Conservation (phyloP, 2,888 invertebrate species). For the Thereva unica region DNA sequence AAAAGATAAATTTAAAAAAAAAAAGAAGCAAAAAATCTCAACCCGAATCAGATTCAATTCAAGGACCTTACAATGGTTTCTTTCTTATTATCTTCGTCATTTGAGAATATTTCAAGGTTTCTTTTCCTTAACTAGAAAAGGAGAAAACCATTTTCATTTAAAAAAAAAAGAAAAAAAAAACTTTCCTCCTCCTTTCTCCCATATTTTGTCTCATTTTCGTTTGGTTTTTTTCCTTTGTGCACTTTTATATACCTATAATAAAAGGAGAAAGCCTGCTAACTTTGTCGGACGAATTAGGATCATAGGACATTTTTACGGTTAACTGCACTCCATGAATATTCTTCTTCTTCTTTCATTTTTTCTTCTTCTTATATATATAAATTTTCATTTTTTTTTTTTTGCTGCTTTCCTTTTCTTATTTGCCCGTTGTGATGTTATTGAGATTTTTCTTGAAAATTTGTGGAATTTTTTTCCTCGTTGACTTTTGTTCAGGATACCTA, state of each 20-base stretch:
- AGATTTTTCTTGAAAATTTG: slow-evolving; percentile 2
- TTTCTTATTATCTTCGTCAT: slow-evolving; percentile 21
- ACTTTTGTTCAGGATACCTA: slow-evolving; percentile 11
- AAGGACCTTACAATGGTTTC: background rate
- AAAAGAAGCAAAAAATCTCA: slow-evolving; percentile 8
- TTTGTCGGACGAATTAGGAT: slow-evolving; percentile 26
- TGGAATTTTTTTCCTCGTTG: slow-evolving; percentile 6
- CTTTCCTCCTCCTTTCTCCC: background rate
- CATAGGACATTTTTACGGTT: slow-evolving; percentile 33
- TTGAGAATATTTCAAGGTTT: slow-evolving; percentile 1
- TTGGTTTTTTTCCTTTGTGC: slow-evolving; percentile 12
- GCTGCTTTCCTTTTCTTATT: too few species aligned
- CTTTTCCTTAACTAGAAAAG: background rate
- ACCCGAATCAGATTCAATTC: slow-evolving; percentile 9
- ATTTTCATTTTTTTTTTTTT: too few species aligned
- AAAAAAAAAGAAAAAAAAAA: background rate
- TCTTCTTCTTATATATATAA: too few species aligned
- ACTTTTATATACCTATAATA: slow-evolving; percentile 14
- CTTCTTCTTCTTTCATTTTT: slow-evolving; percentile 11
- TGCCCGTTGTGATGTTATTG: slow-evolving; percentile 6
- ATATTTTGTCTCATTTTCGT: slow-evolving; percentile 8
- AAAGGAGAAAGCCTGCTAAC: slow-evolving; percentile 18
- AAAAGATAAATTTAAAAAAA: background rate
- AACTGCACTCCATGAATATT: slow-evolving; percentile 33
- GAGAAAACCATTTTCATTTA: too few species aligned